phyloP scores from a whole-genome alignment of 1,140 invertebrate genomes.

The Conus ventricosus region DNA sequence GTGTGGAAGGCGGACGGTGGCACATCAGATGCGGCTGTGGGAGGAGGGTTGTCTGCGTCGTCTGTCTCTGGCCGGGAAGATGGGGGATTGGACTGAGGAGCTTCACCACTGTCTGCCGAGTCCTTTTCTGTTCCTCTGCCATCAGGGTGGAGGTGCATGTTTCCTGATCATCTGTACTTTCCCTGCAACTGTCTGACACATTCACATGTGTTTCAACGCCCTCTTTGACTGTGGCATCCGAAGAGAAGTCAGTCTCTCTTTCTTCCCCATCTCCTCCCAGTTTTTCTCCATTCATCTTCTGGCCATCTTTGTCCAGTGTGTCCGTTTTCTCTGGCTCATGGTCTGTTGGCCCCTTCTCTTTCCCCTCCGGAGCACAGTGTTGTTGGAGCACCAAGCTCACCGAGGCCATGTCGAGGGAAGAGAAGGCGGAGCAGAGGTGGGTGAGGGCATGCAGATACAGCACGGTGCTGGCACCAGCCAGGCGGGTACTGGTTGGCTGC shows the following conservation, averaged over 20 bases:
- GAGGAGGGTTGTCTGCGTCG: neutral
- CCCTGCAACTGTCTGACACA: too few species aligned
- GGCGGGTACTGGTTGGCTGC: conserved; percentile 94
- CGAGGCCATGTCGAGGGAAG: neutral
- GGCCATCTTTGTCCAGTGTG: too few species aligned
- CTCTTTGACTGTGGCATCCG: too few species aligned
- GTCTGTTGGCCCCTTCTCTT: neutral
- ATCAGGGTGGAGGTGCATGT: neutral
- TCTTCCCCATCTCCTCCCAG: too few species aligned
- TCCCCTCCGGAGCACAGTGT: neutral
- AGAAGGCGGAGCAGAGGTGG: conserved; percentile 82
- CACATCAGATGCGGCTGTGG: neutral
- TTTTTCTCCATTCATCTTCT: too few species aligned
- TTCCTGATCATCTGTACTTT: neutral
- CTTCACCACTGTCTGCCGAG: too few species aligned
- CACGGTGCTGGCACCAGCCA: conserved; percentile 93
- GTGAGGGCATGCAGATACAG: conserved; percentile 91
- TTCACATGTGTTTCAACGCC: too few species aligned
- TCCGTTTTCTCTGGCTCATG: too few species aligned
- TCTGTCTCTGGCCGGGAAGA: neutral
- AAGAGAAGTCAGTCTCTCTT: too few species aligned
- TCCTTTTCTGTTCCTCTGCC: neutral
- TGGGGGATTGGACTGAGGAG: too few species aligned
- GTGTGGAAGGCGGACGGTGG: neutral
- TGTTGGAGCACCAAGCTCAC: neutral